Conservation (phyloP, 2,113 vertebrate species). For the Harpagus bidentatus region DNA sequence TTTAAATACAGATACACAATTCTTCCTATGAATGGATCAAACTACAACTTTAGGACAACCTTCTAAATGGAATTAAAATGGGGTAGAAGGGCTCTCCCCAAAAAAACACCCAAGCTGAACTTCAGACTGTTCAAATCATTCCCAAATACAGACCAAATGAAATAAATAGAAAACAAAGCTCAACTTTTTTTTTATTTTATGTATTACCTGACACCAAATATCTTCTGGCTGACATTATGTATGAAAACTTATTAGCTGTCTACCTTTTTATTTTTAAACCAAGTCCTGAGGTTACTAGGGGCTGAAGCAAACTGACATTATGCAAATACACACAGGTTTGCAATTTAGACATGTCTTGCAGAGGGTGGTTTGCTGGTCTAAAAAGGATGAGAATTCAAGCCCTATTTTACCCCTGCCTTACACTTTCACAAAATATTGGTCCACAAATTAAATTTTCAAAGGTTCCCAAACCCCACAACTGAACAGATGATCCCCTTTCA, state of each 20-base stretch:
- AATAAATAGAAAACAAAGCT: slow-evolving; percentile 77
- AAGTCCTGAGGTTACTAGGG: slow-evolving; percentile 81
- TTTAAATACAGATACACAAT: slow-evolving; percentile 53
- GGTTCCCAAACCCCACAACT: slow-evolving; percentile 74
- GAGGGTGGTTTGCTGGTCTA: slow-evolving; percentile 79
- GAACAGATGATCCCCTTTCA: slow-evolving; percentile 82
- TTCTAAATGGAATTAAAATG: slow-evolving; percentile 68
- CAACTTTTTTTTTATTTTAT: slow-evolving; percentile 51
- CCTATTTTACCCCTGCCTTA: slow-evolving; percentile 77
- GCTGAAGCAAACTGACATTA: slow-evolving; percentile 74
- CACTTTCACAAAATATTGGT: slow-evolving; percentile 87
- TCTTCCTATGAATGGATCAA: slow-evolving; percentile 64
- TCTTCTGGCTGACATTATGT: slow-evolving; percentile 69
- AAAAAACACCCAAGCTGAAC: slow-evolving; percentile 77
- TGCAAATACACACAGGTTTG: slow-evolving; percentile 65
- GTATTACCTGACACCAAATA: slow-evolving; percentile 75
- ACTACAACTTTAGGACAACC: slow-evolving; percentile 73
- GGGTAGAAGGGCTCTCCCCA: slow-evolving; percentile 69
- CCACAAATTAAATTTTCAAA: slow-evolving; percentile 86
- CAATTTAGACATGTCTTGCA: slow-evolving; percentile 71
- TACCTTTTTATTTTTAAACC: slow-evolving; percentile 70
- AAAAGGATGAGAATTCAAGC: slow-evolving; percentile 73
- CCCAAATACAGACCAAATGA: slow-evolving; percentile 71
- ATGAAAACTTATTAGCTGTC: slow-evolving; percentile 77
- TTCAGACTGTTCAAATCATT: slow-evolving; percentile 73